Evolutionary conservation across 1,140 invertebrate species (phyloP).

Genomic region (Aphaenogaster rudis): DNA sequence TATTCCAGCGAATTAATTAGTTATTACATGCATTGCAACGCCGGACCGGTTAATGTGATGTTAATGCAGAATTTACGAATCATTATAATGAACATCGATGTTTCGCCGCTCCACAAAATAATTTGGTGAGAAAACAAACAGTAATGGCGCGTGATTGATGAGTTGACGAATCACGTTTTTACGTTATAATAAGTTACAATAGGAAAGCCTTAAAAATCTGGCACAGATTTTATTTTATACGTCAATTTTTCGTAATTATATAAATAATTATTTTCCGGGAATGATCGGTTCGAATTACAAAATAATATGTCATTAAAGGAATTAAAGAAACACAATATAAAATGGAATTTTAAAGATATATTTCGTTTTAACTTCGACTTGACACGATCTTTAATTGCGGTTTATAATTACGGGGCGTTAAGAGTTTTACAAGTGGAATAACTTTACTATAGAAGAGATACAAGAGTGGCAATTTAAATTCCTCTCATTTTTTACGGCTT

Average conservation of each 20-base stretch:
- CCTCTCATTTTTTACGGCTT: slow-evolving; percentile 25
- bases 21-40: slow-evolving; percentile 38
- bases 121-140: slow-evolving; percentile 29
- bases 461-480: slow-evolving; percentile 30
- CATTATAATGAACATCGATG: slow-evolving; percentile 46
- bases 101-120: not conserved
- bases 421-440: slow-evolving; percentile 41
- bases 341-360: not conserved
- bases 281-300: not conserved
- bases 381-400: slow-evolving; percentile 20
- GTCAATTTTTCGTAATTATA: not conserved
- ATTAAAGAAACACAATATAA: not conserved
- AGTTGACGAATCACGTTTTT: slow-evolving; percentile 1
- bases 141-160: not conserved
- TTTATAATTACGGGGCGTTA: slow-evolving; percentile 31
- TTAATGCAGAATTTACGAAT: slow-evolving; percentile 55
- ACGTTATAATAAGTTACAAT: not conserved
- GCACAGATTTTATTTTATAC: not conserved
- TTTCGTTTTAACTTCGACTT: not conserved
- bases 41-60: slow-evolving; percentile 26
- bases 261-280: not conserved
- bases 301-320: not conserved
- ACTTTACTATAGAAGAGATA: slow-evolving; percentile 27
- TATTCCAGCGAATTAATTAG: slow-evolving; percentile 58
- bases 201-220: not conserved